phyloP scores from a whole-genome alignment of 2,797 vertebrate genomes.

The Lacerta agilis region DNA sequence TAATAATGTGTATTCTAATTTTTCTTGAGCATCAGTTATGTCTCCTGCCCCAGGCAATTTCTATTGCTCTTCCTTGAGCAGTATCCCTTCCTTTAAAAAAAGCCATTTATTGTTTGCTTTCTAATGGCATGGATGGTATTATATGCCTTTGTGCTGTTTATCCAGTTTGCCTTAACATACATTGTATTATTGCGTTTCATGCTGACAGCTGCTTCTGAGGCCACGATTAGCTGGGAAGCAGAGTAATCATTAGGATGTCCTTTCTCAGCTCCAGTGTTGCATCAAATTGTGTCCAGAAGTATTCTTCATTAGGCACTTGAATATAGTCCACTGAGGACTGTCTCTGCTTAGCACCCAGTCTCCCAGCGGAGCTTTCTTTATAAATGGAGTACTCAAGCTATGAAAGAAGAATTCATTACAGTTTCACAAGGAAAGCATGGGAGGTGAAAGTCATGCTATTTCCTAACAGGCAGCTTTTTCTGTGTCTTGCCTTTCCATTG shows the following conservation, averaged over 20 bases:
- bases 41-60: neutral
- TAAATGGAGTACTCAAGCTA: neutral
- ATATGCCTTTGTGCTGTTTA: neutral
- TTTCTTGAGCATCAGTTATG: conserved; percentile 1
- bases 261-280: neutral
- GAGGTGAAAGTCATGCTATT: neutral
- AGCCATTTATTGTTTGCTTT: neutral
- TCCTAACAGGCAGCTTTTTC: neutral
- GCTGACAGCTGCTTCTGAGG: neutral
- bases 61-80: neutral
- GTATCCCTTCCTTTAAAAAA: neutral
- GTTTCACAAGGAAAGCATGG: neutral
- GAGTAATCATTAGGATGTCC: neutral
- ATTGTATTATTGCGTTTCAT: neutral
- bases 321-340: neutral
- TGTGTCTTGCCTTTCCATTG: neutral
- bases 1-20: conserved; percentile 7
- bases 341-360: neutral
- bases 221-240: neutral
- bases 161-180: neutral
- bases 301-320: neutral
- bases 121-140: neutral
- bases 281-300: neutral
- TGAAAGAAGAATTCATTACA: neutral
- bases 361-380: neutral